Conservation (phyloP, 2,888 invertebrate species). For the Cantharis flavilabris region DNA sequence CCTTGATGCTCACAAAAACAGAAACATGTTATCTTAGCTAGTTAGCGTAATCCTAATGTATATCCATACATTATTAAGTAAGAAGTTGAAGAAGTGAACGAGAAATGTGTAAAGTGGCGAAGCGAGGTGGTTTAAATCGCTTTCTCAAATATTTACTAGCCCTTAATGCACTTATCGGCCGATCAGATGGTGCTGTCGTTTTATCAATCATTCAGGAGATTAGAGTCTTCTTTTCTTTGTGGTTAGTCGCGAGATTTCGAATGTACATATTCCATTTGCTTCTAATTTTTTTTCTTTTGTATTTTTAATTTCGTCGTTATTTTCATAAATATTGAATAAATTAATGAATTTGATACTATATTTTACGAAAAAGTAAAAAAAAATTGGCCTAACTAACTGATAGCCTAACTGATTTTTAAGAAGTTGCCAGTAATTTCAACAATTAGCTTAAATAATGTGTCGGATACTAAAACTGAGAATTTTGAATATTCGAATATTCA, state of each 20-base stretch:
- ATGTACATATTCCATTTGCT: background rate
- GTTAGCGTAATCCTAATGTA: conserved; percentile 28
- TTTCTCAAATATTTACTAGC: conserved; percentile 38
- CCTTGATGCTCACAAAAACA: background rate
- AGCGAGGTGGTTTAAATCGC: conserved; percentile 34
- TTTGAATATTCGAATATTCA: no score
- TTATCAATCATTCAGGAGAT: conserved; percentile 39
- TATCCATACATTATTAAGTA: conserved; percentile 34
- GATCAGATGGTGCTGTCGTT: conserved; percentile 26
- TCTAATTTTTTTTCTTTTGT: no score
- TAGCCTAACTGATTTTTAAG: no score
- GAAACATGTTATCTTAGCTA: background rate
- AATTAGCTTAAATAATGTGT: no score
- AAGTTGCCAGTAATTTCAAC: no score
- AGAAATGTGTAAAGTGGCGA: conserved; percentile 29
- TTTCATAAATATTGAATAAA: background rate
- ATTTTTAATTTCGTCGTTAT: no score
- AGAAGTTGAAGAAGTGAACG: conserved; percentile 5
- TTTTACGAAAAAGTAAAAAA: no score
- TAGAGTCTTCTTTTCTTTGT: conserved; percentile 12
- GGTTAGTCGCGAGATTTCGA: background rate
- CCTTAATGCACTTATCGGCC: conserved; percentile 39
- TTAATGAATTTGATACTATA: no score
- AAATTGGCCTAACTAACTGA: no score
- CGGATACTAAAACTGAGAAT: no score